Evolutionary conservation across 2,888 invertebrate genomes (phyloP), one percentile per base, ranked within the genome.

Genomic region (Cerceris rybyensis): DNA sequence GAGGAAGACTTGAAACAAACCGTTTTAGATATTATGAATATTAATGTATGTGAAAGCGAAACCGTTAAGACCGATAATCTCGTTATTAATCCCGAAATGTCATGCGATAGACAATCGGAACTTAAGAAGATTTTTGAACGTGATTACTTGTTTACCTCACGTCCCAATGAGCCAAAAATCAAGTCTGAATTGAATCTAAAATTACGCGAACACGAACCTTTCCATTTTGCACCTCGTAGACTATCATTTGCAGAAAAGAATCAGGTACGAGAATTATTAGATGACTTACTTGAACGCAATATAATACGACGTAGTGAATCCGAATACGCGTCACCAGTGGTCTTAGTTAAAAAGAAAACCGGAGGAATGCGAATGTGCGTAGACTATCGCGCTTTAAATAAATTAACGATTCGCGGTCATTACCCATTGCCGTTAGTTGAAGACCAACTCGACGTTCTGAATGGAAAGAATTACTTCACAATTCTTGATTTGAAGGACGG

Each of bases 361-460:
- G 39, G 55, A 7, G 39, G n/a, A 8, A 7, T n/a, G 0, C 7
- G 55, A 17, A 7, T 57, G 8, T 57, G 55, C 17, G 17, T 57
- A 17, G 55, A 57, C n/a, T 57, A 11, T 17, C 7, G 65, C 1
- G 42, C 14, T 42, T 42, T 65, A 11, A 65, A 65, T 41, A 65
- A 65, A 7, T n/a, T 42, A 11, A 39, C 14, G 2, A n/a, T 8
- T 2, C 52, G 41, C 54, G 65, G 54, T 13, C 14, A 43, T 54
- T 54, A 65, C 6, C 65, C 65, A 8, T 17, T 65, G 6, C 54
- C 65, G 5, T 16, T 54, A 7, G 42, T 65, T 16, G 65, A 54
- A 2, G 65, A 65, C 13, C 65, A 54, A 42, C 14, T 65, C 8
- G 42, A 54, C n/a, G 13, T 16, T 2, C 54, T 65, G 16, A 11